A percentile compares a stretch with the other conserved stretches of the same genome.
These are phyloP conservation scores for Bathynomus jamesi DNA, from an alignment of 1,140 invertebrate genomes.

Conservation along the genomic window DNA sequence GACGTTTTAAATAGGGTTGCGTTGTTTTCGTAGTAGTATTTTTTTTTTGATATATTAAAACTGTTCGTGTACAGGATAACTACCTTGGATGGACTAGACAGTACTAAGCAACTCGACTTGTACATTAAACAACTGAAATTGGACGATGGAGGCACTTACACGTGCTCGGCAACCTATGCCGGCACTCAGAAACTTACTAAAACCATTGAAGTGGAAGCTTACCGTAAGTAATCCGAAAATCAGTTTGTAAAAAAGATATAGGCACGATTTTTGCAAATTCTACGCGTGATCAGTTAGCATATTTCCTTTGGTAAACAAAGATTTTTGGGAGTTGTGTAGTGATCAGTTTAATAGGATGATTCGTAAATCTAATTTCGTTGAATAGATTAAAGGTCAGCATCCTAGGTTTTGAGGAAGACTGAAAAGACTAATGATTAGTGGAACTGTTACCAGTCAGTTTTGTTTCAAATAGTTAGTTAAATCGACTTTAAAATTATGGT, in stretches of 20 bases:
- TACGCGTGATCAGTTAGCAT: background rate
- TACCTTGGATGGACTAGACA: conserved; percentile 16
- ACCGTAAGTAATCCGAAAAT: conserved; percentile 31
- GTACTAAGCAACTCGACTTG: conserved; percentile 53
- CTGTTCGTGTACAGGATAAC: background rate
- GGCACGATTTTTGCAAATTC: background rate
- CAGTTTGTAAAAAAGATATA: too few relatives aligned
- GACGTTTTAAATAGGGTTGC: too few relatives aligned
- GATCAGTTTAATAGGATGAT: too few relatives aligned
- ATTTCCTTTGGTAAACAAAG: background rate
- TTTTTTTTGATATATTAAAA: too few relatives aligned
- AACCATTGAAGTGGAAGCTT: conserved; percentile 17
- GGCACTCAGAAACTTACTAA: conserved; percentile 39
- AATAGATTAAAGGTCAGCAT: background rate
- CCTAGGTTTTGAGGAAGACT: too few relatives aligned
- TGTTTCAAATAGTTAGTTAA: too few relatives aligned
- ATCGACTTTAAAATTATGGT: too few relatives aligned
- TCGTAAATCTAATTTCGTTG: background rate
- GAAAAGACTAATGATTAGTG: too few relatives aligned
- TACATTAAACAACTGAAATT: conserved; percentile 65
- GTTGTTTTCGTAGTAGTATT: too few relatives aligned
- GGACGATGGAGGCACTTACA: conserved; percentile 70
- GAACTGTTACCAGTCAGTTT: too few relatives aligned
- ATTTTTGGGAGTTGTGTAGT: background rate
- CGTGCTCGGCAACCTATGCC: conserved; percentile 69